Evolutionary conservation across 2,888 invertebrate species (phyloP).

Genomic region (Phaedon cochleariae): DNA sequence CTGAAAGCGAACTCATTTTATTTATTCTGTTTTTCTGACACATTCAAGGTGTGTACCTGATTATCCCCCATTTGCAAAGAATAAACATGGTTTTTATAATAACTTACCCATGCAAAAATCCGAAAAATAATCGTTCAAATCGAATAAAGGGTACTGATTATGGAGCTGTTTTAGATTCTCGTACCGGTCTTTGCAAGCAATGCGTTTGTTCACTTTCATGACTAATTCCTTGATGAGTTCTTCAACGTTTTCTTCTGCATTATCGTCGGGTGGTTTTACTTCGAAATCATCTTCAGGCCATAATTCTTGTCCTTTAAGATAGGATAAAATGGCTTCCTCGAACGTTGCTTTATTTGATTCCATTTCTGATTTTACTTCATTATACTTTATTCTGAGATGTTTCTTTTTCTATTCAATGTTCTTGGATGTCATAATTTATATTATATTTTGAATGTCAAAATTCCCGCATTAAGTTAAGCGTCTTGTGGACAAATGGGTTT

Average conservation of each 20-base stretch:
- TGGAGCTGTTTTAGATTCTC: conserved; percentile 45
- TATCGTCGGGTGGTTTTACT: background rate
- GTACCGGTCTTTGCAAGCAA: conserved; percentile 48
- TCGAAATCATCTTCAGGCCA: conserved; percentile 31
- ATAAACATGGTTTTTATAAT: too few species aligned
- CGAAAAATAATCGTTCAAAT: conserved; percentile 46
- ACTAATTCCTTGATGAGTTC: conserved; percentile 49
- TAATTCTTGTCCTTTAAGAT: conserved; percentile 41
- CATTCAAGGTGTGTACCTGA: too few species aligned
- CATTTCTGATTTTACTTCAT: background rate
- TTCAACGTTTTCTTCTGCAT: conserved; percentile 24
- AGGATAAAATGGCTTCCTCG: conserved; percentile 41
- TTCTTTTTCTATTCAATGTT: too few species aligned
- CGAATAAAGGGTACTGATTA: conserved; percentile 54
- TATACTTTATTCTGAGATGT: too few species aligned
- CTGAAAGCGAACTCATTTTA: too few species aligned
- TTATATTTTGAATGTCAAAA: too few species aligned
- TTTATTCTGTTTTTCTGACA: too few species aligned
- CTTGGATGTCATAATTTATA: too few species aligned
- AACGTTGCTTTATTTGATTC: conserved; percentile 11
- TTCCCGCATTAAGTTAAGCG: too few species aligned
- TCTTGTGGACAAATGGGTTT: too few species aligned
- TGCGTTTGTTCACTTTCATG: conserved; percentile 47
- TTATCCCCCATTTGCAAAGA: too few species aligned
- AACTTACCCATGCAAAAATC: conserved; percentile 53